Base-by-base conservation (phyloP, 2,797 vertebrate genomes). In the Sebastolobus altivelis region DNA sequence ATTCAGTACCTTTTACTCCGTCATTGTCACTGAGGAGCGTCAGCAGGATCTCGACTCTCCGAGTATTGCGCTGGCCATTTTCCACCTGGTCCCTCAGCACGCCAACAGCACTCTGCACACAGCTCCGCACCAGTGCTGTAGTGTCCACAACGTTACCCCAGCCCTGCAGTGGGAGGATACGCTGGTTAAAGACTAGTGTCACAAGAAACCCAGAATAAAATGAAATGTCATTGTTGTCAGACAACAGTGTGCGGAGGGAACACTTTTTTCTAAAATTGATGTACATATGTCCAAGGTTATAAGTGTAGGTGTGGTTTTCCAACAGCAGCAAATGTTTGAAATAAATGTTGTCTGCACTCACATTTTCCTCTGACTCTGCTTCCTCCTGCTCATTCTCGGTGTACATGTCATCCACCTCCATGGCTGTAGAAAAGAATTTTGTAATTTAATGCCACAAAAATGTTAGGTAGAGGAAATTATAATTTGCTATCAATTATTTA, bases 91-190 rank as follows among this genome's bases (percentile, higher is more conserved):
- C 98, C 61, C 88, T 91, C 3, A 99, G 95, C 96, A 98, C 96
- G 29, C 97, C 95, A 16, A 99, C 97, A 3, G 98, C 97, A 4
- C 95, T 95, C 85, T 99, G 98, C 56, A 99, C 96, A 49, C 98
- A 99, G 94, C 97, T 99, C 33, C 95, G 94, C 81, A 99, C 91
- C 49, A 99, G 92, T 0, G 93, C 91, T 14, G 97, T 97, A 8
- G 96, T 98, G 94, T 99, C 97, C 82, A 99, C 81, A 60, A 95
- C 79, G 55, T 90, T 72, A 35, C 87, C 80, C 78, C 16, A 60
- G 11, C 37, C 79, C 91, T 95, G 75, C 75, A 71, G 37, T 8
- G 77, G 59, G 58, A 84, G 11, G 46, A 77, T 12, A 82, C 2
- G 67, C 2, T 14, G n/a, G 35, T 74, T 27, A 58, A 83, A 63